Base-by-base conservation (phyloP, 2,797 vertebrate genomes). In the Aythya fuligula region DNA sequence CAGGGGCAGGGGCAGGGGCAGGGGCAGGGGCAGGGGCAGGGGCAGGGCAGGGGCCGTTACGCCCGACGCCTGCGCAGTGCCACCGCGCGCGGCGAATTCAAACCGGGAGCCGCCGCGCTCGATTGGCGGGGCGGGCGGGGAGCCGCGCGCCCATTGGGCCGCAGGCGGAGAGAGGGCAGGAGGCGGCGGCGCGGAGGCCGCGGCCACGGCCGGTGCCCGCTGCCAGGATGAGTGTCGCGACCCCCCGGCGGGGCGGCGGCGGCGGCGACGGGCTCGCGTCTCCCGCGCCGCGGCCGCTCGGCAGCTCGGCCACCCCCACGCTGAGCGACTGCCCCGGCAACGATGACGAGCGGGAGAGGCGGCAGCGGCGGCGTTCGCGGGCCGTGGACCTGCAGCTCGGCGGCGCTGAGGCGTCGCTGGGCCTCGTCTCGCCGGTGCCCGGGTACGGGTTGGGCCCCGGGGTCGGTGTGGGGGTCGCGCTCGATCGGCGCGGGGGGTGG, bases 331-430 rank as follows among this genome's bases (percentile, higher is more conserved):
- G 99, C 49, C 98, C 98, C 2, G 97, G 98, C 21, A 99, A 99
- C 13, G 99, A 99, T 7, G 99, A 99, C 18, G 99, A 99, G 60
- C 97, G 94, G 84, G 99, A 99, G 88, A 98, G 98, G 62, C 96
- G 98, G 49, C 99, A 99, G 85, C 98, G 99, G 61, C 97, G 99
- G 20, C 98, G 98, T 56, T 99, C 99, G 8, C 98, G 97, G 69
- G 98, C 98, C 53, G 94, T 98, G 14, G 98, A 99, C 80, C 97
- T 99, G 34, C 98, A 98, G 61, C 91, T 98, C 21, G 66, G 96
- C 36, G 97, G 96, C 58, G 58, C 71, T 0, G 98, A 99, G 15
- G 98, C 98, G 0, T 94, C 97, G 18, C 88, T 85, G 36, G 11
- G 65, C 30, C 51, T 90, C 13, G n/a, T 75, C 3, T 93, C 97